A percentile compares a stretch with the other conserved stretches of the same genome.
Evolutionary conservation across 1,140 invertebrate genomes (phyloP).

Genomic region (Cryptotermes secundus): DNA sequence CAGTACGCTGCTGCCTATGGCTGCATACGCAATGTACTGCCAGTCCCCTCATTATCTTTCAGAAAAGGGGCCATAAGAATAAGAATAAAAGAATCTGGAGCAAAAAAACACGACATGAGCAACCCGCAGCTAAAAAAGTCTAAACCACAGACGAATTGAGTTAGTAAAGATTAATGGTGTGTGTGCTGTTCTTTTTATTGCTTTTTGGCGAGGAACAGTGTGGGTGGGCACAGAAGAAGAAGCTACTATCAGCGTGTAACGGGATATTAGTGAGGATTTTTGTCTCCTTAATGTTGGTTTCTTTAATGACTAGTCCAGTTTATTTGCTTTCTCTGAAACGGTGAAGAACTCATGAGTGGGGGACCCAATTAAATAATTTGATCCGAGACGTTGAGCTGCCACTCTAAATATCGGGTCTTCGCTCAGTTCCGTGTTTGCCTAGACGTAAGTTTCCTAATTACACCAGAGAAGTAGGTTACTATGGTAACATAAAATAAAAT

Average conservation of each 20-base stretch:
- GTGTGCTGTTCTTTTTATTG: not conserved
- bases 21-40: not conserved
- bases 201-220: not conserved
- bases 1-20: not conserved
- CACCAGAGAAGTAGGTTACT: too few species aligned
- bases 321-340: not conserved
- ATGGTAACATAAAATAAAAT: too few species aligned
- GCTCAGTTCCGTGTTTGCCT: too few species aligned
- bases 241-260: not conserved
- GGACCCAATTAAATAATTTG: not conserved
- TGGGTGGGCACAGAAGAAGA: not conserved
- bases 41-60: not conserved
- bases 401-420: too few species aligned
- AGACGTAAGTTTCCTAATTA: too few species aligned
- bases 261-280: not conserved
- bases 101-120: not conserved
- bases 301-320: not conserved
- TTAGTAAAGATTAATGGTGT: slow-evolving; percentile 15
- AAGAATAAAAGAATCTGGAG: not conserved
- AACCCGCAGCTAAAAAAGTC: not conserved
- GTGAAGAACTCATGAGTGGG: not conserved
- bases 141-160: not conserved
- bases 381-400: not conserved
- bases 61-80: not conserved
- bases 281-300: not conserved